A percentile compares a stretch with the other conserved stretches of the same genome.
These are phyloP conservation scores for Labrus mixtus DNA, from an alignment of 2,113 vertebrate species.

Conservation along the genomic window DNA sequence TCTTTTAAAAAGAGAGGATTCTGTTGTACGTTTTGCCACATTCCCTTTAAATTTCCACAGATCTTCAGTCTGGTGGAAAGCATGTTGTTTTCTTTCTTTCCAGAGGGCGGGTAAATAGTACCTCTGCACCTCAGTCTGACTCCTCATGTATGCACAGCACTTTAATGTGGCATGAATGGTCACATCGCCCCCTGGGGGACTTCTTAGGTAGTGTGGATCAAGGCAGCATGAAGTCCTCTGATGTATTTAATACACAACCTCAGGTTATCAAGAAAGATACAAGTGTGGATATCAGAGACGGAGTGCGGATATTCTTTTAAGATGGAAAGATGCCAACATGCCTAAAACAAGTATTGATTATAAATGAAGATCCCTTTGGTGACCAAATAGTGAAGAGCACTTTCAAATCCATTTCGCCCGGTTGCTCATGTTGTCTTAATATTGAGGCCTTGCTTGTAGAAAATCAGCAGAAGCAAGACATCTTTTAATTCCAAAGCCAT, in stretches of 20 bases:
- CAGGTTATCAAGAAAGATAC: conserved; percentile 15
- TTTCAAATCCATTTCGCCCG: conserved; percentile 51
- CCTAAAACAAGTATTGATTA: neutral
- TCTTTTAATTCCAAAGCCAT: conserved; percentile 29
- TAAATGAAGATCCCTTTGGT: conserved; percentile 19
- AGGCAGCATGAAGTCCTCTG: conserved; percentile 26
- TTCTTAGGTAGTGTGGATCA: conserved; percentile 33
- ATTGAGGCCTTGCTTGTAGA: conserved; percentile 29
- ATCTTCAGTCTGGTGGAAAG: conserved; percentile 23
- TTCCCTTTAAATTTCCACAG: conserved; percentile 61
- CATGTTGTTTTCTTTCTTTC: neutral
- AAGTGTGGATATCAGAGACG: neutral
- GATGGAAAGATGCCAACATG: conserved; percentile 12
- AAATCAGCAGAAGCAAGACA: neutral
- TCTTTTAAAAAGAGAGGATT: conserved; percentile 19
- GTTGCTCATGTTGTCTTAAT: conserved; percentile 55
- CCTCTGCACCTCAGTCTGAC: conserved; percentile 26
- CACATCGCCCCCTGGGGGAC: conserved; percentile 61
- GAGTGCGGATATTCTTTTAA: neutral
- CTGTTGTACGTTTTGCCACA: conserved; percentile 49
- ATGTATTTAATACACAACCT: conserved; percentile 3
- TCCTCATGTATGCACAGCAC: conserved; percentile 52
- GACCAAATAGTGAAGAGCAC: conserved; percentile 73
- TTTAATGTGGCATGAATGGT: conserved; percentile 55
- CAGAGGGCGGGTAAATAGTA: neutral